These are phyloP conservation scores for Bubo scandiacus DNA, from an alignment of 2,113 vertebrate species.

Conservation along the genomic window DNA sequence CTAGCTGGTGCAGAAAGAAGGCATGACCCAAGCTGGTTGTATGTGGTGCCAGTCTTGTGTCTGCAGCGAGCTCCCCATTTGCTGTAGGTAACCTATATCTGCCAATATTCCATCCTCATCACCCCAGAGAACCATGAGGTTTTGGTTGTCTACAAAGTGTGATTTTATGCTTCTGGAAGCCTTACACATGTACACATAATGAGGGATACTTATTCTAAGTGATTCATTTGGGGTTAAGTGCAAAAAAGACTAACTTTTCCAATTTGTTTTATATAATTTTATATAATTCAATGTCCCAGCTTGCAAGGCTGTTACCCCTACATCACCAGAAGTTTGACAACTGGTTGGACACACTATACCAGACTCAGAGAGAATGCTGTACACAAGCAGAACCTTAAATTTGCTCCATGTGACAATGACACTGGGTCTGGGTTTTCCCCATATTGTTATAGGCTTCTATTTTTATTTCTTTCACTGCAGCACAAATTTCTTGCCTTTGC, in stretches of 20 bases:
- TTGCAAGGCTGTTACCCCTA: not conserved
- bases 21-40: not conserved
- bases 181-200: not conserved
- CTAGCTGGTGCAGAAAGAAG: not conserved
- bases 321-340: not conserved
- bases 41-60: accelerated
- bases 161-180: not conserved
- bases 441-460: not conserved
- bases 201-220: not conserved
- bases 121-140: not conserved
- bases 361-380: not conserved
- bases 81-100: not conserved
- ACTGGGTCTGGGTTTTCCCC: not conserved
- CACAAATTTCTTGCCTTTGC: not conserved
- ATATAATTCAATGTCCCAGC: not conserved
- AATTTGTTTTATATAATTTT: not conserved
- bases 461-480: not conserved
- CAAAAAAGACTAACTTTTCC: not conserved
- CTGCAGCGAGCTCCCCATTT: not conserved
- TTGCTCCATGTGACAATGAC: not conserved
- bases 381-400: not conserved
- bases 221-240: not conserved
- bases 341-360: not conserved
- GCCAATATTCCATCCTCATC: not conserved
- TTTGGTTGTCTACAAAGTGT: not conserved